These are phyloP conservation scores for Crotalus tigris DNA, from an alignment of 2,113 vertebrate genomes.

Conservation along the genomic window DNA sequence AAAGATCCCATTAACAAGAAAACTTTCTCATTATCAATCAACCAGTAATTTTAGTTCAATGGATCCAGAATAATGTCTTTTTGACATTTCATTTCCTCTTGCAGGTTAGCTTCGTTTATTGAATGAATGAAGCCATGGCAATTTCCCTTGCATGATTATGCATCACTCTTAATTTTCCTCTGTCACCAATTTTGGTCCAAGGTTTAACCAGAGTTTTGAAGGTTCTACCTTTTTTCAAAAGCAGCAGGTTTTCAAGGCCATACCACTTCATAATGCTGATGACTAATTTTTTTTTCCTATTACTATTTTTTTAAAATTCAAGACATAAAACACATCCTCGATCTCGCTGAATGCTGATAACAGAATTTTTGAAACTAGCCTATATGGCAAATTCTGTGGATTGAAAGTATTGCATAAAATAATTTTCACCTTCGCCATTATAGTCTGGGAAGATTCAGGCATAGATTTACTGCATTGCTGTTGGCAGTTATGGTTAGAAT, in stretches of 20 bases:
- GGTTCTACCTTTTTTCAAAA: neutral
- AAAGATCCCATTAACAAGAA: neutral
- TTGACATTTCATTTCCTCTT: conserved; percentile 23
- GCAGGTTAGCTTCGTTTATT: conserved; percentile 19
- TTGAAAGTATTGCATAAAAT: neutral
- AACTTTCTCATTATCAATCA: neutral
- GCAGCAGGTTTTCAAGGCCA: neutral
- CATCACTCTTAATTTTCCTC: conserved; percentile 23
- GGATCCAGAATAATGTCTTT: conserved; percentile 14
- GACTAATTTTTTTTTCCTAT: neutral
- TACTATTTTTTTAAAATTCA: neutral
- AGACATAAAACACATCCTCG: neutral
- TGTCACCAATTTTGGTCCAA: neutral
- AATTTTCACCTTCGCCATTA: neutral
- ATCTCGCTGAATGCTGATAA: neutral
- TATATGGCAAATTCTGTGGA: neutral
- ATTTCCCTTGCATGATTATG: conserved; percentile 7
- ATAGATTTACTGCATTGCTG: neutral
- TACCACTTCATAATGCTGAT: neutral
- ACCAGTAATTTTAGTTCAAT: neutral
- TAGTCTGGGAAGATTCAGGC: neutral
- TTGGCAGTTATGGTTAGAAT: neutral
- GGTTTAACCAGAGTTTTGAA: neutral
- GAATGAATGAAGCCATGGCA: neutral
- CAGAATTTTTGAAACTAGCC: neutral